A percentile compares a stretch with the other conserved stretches of the same genome.
These are phyloP conservation scores for Charaxes varanes DNA, from an alignment of 1,140 invertebrate species.

Conservation along the genomic window DNA sequence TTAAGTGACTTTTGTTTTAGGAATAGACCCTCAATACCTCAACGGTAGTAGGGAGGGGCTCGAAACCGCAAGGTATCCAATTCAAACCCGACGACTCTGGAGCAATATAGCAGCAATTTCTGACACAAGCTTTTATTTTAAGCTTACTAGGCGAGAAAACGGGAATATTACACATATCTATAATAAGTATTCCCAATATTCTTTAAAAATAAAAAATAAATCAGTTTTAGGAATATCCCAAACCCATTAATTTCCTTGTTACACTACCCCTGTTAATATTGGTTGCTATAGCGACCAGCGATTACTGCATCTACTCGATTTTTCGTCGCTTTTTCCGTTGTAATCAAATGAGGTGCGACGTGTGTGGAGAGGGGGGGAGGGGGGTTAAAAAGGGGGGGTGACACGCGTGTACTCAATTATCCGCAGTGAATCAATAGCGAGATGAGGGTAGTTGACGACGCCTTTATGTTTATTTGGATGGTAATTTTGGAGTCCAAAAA, in stretches of 20 bases:
- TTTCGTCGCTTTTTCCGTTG: constrained; percentile 72
- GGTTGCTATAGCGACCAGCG: constrained; percentile 61
- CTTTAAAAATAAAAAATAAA: constrained; percentile 7
- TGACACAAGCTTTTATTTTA: no score
- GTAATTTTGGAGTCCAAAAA: constrained; percentile 18
- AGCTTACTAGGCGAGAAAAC: no score
- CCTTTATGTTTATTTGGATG: constrained; percentile 56
- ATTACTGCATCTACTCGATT: constrained; percentile 70
- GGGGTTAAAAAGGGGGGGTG: constrained; percentile 28
- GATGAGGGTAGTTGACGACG: constrained; percentile 67
- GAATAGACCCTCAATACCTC: no score
- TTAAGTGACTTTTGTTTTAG: no score
- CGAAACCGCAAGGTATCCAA: no score
- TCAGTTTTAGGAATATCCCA: constrained; percentile 4
- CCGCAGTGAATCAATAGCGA: constrained; percentile 71
- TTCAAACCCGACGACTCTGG: no score
- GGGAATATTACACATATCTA: neutral
- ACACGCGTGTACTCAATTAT: constrained; percentile 71
- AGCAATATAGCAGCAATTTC: no score
- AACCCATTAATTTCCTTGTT: constrained; percentile 13
- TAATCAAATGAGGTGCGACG: constrained; percentile 70
- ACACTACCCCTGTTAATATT: constrained; percentile 55
- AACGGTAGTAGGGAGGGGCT: no score
- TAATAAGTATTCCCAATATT: no score
- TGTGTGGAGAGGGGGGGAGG: constrained; percentile 27